phyloP scores from a whole-genome alignment of 64 coral and sea anemone genomes.

The Stylophora pistillata region DNA sequence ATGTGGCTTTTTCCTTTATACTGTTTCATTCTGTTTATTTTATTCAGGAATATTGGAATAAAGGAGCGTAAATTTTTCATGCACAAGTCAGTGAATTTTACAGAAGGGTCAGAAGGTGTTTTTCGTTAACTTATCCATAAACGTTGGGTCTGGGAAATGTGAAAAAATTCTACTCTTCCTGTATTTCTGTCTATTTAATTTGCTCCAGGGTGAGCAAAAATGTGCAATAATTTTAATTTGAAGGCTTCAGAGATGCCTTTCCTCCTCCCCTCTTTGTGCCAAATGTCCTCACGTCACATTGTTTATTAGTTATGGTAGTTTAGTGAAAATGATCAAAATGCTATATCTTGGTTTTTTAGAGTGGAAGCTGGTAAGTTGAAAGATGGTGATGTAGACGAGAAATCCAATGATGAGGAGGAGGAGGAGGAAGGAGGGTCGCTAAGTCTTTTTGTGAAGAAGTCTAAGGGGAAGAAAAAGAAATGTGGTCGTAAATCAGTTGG shows the following conservation, averaged over 20 bases:
- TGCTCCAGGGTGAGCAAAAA: no score
- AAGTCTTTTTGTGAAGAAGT: conserved; percentile 53
- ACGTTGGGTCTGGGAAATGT: no score
- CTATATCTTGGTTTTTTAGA: conserved; percentile 41
- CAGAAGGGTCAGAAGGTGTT: conserved; percentile 4
- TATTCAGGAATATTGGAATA: background rate
- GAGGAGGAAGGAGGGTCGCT: conserved; percentile 25
- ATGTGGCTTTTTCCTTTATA: conserved; percentile 12
- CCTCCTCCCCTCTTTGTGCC: no score
- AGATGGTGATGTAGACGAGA: conserved; percentile 31
- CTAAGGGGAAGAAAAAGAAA: conserved; percentile 42
- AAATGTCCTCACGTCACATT: no score
- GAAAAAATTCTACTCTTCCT: no score
- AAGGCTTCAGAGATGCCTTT: no score
- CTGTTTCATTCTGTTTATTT: background rate
- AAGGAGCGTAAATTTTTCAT: conserved; percentile 17
- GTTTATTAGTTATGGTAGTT: background rate
- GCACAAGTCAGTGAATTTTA: conserved; percentile 5
- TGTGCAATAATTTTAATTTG: no score
- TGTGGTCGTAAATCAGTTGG: conserved; percentile 39
- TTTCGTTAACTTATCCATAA: background rate
- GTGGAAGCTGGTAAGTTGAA: conserved; percentile 50
- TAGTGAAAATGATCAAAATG: conserved; percentile 15
- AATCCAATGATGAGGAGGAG: conserved; percentile 24
- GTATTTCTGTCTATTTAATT: no score